Percentiles rank a stretch among this genome's conserved stretches.
Conservation (phyloP, 2,888 invertebrate genomes). For the Drosophila kuntzei region DNA sequence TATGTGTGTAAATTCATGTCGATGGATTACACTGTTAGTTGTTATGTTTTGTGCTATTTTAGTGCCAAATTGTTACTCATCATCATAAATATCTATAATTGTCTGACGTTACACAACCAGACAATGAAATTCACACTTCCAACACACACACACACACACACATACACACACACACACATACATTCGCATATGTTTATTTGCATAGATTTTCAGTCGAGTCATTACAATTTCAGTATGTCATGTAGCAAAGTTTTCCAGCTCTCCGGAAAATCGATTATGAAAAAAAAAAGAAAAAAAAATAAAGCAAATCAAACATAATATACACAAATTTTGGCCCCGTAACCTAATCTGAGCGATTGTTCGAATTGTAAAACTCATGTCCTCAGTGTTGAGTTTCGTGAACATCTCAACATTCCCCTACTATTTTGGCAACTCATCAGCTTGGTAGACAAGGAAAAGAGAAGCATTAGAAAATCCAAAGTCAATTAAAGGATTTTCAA, state of each 20-base stretch:
- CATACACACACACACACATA: constrained; percentile 1
- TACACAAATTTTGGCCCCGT: constrained; percentile 20
- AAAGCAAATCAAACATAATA: constrained; percentile 48
- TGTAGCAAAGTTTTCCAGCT: constrained; percentile 40
- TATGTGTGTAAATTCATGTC: constrained; percentile 26
- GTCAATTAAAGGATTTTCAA: constrained; percentile 78
- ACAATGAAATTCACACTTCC: constrained; percentile 60
- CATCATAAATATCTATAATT: constrained; percentile 72
- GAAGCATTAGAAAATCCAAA: constrained; percentile 44
- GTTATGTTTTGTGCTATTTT: constrained; percentile 36
- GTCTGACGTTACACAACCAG: constrained; percentile 51
- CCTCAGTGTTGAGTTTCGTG: constrained; percentile 19
- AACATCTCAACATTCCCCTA: constrained; percentile 32
- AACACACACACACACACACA: background rate
- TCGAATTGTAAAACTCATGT: constrained; percentile 46
- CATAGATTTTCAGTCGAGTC: constrained; percentile 66
- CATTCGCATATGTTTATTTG: constrained; percentile 39
- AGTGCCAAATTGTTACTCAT: constrained; percentile 60
- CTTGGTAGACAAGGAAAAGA: background rate
- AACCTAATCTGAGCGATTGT: constrained; percentile 32
- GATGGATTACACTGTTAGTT: constrained; percentile 22
- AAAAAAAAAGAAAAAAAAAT: constrained; percentile 49
- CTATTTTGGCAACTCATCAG: constrained; percentile 41
- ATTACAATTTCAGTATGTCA: constrained; percentile 66
- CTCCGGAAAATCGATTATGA: constrained; percentile 73